Base-by-base conservation (phyloP, 1,140 invertebrate species). In the Neodiprion pinetum region DNA sequence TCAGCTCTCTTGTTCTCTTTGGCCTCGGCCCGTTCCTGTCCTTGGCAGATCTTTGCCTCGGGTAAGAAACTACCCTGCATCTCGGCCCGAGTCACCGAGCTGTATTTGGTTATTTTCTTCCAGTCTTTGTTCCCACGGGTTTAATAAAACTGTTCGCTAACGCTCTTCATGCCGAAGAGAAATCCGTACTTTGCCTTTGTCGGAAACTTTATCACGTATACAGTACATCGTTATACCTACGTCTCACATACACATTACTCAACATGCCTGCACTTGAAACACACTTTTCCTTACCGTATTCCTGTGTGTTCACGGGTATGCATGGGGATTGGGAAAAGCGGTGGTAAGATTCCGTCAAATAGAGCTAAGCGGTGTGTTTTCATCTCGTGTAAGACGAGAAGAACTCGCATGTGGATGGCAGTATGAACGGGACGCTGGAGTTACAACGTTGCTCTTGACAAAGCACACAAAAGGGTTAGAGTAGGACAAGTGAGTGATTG, bases 401-500 rank as follows among this genome's bases (percentile, higher is more conserved):
- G 17, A 21, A 21, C 17, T 21, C 17, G 17, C 17, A 21, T 21
- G 17, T 21, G 17, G 17, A 21, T 21, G 17, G 17, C 17, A 21
- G 17, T 21, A 21, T 21, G 17, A 21, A 21, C 17, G 17, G 17
- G 17, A 21, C 50, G 50, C 50, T 1, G 53, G 9, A 61, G 53
- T 17, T 61, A 61, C 53, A 61, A 7, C 53, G 53, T 61, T 61
- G 53, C 53, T 61, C 53, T 61, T 61, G 53, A 61, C 53, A 61
- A 61, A 61, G 53, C 53, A 61, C 53, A 61, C 53, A 61, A 61
- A 61, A 61, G 53, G 53, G 53, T 61, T 61, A 0, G 53, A 61
- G 53, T 61, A 61, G 53, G 53, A 61, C 53, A 61, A 61, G 53
- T 61, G 53, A 61, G 53, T 61, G 53, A 61, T 61, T 61, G 53